These are phyloP conservation scores for Alligator sinensis DNA, from an alignment of 2,113 vertebrate species.

Conservation along the genomic window DNA sequence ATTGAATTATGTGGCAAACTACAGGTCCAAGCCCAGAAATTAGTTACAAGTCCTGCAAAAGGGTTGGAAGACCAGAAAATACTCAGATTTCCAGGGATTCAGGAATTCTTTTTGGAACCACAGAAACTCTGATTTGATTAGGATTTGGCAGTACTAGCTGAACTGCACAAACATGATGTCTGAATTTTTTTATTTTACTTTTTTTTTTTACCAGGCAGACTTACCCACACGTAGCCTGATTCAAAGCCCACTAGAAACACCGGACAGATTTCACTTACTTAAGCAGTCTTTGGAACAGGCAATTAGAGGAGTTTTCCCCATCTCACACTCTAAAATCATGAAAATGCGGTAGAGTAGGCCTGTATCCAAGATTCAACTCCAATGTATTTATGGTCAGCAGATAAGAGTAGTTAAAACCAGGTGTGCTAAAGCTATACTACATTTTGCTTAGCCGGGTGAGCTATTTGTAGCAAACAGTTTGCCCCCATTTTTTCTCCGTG, in stretches of 20 bases:
- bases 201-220: neutral
- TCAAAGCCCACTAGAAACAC: neutral
- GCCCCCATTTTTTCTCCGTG: fast-evolving
- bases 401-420: neutral
- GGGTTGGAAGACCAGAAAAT: slow-evolving; percentile 66
- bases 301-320: neutral
- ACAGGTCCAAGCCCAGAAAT: slow-evolving; percentile 65
- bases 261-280: fast-evolving
- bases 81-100: slow-evolving; percentile 64
- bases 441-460: neutral
- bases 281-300: fast-evolving
- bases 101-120: slow-evolving; percentile 41
- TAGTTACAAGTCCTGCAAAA: slow-evolving; percentile 67
- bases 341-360: neutral
- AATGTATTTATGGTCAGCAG: neutral
- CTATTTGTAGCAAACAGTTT: neutral
- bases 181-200: slow-evolving; percentile 24
- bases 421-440: neutral
- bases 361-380: fast-evolving
- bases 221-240: neutral
- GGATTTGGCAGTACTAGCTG: slow-evolving; percentile 49
- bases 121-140: slow-evolving; percentile 59
- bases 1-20: slow-evolving; percentile 63
- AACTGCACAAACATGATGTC: slow-evolving; percentile 49
- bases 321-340: fast-evolving